These are phyloP conservation scores for Julus scanicus DNA, from an alignment of 2,888 invertebrate genomes.

Conservation along the genomic window DNA sequence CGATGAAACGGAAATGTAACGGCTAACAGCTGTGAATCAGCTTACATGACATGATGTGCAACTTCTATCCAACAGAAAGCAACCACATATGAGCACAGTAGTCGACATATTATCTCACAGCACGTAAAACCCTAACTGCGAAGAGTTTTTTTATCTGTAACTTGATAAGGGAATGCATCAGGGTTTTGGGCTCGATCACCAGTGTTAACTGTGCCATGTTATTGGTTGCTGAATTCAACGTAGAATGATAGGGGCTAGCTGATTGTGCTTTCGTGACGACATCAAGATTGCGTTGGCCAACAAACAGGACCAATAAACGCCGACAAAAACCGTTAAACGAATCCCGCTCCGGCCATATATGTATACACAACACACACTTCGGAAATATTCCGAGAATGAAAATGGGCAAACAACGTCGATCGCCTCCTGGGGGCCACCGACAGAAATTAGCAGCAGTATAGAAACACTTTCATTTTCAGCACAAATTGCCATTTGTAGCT, in stretches of 20 bases:
- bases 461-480: neutral
- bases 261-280: neutral
- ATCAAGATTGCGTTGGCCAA: neutral
- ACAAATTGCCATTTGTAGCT: neutral
- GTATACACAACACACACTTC: neutral
- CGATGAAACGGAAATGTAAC: too few species aligned
- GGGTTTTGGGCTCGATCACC: neutral
- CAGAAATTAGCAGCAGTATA: neutral
- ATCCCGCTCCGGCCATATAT: constrained; percentile 28
- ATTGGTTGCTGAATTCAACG: neutral
- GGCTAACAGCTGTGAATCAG: too few species aligned
- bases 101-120: neutral
- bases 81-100: too few species aligned
- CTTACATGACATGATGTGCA: too few species aligned
- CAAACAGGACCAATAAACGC: constrained; percentile 13
- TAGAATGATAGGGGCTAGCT: neutral
- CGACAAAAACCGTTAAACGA: constrained; percentile 7
- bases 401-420: neutral
- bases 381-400: neutral
- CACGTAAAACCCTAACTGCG: neutral
- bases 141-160: neutral
- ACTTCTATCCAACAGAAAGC: too few species aligned
- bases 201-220: neutral
- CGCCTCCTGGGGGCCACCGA: neutral
- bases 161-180: neutral